These are phyloP conservation scores for Trematomus bernacchii DNA, from an alignment of 2,797 vertebrate species.

Conservation along the genomic window DNA sequence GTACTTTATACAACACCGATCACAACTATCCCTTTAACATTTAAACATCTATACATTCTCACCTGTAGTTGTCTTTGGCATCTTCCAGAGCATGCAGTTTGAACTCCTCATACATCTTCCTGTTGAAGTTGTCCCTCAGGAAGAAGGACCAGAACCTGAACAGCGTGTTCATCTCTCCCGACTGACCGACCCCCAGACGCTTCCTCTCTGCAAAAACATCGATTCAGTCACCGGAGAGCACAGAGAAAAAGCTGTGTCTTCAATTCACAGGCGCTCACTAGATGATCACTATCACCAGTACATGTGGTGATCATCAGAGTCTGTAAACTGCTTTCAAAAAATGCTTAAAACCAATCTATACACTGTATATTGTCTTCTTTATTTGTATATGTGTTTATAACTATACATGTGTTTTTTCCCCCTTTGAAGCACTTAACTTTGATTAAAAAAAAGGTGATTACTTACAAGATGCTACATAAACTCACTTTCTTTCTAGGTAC, in stretches of 20 bases:
- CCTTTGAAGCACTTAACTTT: too few species aligned
- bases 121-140: constrained; percentile 96
- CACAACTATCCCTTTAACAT: too few species aligned
- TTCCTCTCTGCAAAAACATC: constrained; percentile 89
- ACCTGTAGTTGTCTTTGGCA: constrained; percentile 95
- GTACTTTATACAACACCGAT: too few species aligned
- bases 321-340: too few species aligned
- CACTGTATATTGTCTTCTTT: too few species aligned
- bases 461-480: too few species aligned
- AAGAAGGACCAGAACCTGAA: constrained; percentile 99
- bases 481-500: too few species aligned
- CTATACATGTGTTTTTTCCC: too few species aligned
- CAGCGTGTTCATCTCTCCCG: constrained; percentile 98
- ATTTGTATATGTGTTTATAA: too few species aligned
- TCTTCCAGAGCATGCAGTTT: constrained; percentile 92
- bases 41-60: not conserved
- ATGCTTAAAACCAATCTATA: too few species aligned
- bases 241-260: not conserved
- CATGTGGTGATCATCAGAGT: too few species aligned
- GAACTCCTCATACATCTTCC: constrained; percentile 98
- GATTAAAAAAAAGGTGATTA: too few species aligned
- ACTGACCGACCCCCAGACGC: constrained; percentile 93
- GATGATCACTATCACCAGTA: not conserved
- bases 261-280: not conserved
- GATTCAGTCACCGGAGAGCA: not conserved